Evolutionary conservation across 2,113 vertebrate species (phyloP), one percentile per base, ranked within the genome.

Genomic region (Illadopsis cleaveri): DNA sequence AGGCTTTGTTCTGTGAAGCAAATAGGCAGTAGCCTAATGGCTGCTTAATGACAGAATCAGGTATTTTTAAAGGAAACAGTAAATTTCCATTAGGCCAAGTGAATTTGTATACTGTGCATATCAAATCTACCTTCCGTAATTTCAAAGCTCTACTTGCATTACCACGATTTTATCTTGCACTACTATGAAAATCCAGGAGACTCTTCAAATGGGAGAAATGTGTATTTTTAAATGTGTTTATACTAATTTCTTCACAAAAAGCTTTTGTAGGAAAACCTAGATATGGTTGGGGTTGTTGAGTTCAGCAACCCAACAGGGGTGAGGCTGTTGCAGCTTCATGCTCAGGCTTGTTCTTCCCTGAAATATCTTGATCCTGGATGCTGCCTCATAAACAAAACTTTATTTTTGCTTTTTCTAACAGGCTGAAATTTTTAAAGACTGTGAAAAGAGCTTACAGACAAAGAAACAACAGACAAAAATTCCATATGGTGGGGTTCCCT

Each of bases 181-280:
- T 51, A 31, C 4, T 4, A 20, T 28, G 40, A 64, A 89, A 81
- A 65, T 33, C 40, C 21, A 45, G 42, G 23, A 3, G 24, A 22
- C 18, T 54, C 33, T 42, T 30, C 40, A 31, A 57, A 53, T 64
- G 6, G 25, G 37, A 88, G 44, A 66, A 79, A 72, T 0, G 0
- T 2, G 0, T 44, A 4, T 31, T 82, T 83, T 3, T 0, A 8
- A 38, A 35, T n/a, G 4, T 28, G 23, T 7, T 79, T 90, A 18
- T 69, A 13, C 8, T 42, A 4, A 9, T 68, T 70, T 40, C 13
- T 85, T 65, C 45, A 50, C 6, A 27, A 65, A 89, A 85, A 40
- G 2, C 8, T 45, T 25, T 11, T 7, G 7, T 31, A 57, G 40
- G 20, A 40, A 68, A 93, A 22, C n/a, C 4, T 18, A 12, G 9